Percentiles rank a stretch among this genome's conserved stretches.
Conservation (phyloP, 2,797 vertebrate genomes). For the Lacerta bilineata region DNA sequence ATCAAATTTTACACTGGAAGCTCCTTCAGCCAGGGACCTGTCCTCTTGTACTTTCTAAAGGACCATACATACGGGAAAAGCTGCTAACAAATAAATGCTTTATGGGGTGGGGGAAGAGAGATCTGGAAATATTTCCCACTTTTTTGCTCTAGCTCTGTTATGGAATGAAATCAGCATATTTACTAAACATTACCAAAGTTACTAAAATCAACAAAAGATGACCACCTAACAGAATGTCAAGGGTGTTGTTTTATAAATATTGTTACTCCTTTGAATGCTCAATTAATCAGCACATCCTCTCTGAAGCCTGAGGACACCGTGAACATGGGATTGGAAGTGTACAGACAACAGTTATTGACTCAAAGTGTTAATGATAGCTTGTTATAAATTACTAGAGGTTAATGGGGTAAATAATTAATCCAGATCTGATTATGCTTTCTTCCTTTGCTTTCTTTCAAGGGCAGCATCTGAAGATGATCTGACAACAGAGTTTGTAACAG, state of each 20-base stretch:
- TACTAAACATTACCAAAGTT: not conserved
- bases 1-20: too few relatives aligned
- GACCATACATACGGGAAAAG: too few relatives aligned
- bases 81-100: not conserved
- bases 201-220: constrained; percentile 25
- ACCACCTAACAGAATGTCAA: constrained; percentile 32
- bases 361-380: constrained; percentile 66
- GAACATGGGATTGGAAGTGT: constrained; percentile 49
- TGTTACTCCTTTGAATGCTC: constrained; percentile 36
- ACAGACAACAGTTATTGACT: constrained; percentile 72
- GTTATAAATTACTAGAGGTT: constrained; percentile 70
- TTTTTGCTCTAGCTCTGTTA: constrained; percentile 43
- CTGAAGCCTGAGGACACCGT: constrained; percentile 40
- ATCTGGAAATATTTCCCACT: not conserved
- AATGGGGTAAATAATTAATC: constrained; percentile 68
- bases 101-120: not conserved
- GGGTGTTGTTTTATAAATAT: constrained; percentile 18
- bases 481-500: not conserved
- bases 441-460: constrained; percentile 65
- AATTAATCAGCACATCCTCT: constrained; percentile 51
- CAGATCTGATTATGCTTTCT: constrained; percentile 59
- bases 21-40: too few relatives aligned
- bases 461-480: constrained; percentile 9
- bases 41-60: too few relatives aligned
- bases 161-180: constrained; percentile 17